These are phyloP conservation scores for Drosophila anceps DNA, from an alignment of 2,888 invertebrate species.

Conservation along the genomic window DNA sequence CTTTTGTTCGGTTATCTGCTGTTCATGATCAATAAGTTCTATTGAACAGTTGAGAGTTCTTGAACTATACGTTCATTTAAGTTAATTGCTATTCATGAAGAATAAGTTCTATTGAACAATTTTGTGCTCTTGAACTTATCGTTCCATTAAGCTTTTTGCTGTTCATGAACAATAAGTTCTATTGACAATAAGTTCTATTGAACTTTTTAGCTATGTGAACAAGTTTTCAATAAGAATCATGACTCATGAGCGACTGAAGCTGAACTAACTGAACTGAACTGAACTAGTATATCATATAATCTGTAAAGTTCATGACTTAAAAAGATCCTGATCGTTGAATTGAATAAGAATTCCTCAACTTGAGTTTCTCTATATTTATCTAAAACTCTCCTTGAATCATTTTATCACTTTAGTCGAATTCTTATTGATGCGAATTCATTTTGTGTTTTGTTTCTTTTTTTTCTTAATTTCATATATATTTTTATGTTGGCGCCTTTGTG, in stretches of 20 bases:
- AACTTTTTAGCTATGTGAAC: neutral
- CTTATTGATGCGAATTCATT: slow-evolving; percentile 35
- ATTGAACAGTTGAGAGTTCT: neutral
- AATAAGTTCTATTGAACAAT: neutral
- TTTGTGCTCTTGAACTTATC: neutral
- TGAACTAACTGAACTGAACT: neutral
- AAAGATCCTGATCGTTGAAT: neutral
- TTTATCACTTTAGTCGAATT: slow-evolving; percentile 27
- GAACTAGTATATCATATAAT: neutral
- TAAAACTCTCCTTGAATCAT: slow-evolving; percentile 1
- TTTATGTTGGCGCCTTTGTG: slow-evolving; percentile 64
- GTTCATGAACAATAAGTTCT: neutral
- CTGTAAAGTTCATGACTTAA: neutral
- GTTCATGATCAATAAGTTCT: neutral
- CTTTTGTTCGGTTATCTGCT: too few species aligned
- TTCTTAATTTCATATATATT: slow-evolving; percentile 35
- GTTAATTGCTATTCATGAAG: neutral
- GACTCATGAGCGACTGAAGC: neutral
- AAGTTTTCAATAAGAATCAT: neutral
- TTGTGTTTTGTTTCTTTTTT: slow-evolving; percentile 15
- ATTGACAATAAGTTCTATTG: neutral
- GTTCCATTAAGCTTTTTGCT: neutral
- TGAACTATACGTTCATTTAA: neutral
- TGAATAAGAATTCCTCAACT: neutral
- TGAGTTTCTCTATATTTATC: neutral